Percentiles rank a stretch among this genome's conserved stretches.
These are phyloP conservation scores for Drosophila peninsularis DNA, from an alignment of 2,888 invertebrate genomes.

Conservation along the genomic window DNA sequence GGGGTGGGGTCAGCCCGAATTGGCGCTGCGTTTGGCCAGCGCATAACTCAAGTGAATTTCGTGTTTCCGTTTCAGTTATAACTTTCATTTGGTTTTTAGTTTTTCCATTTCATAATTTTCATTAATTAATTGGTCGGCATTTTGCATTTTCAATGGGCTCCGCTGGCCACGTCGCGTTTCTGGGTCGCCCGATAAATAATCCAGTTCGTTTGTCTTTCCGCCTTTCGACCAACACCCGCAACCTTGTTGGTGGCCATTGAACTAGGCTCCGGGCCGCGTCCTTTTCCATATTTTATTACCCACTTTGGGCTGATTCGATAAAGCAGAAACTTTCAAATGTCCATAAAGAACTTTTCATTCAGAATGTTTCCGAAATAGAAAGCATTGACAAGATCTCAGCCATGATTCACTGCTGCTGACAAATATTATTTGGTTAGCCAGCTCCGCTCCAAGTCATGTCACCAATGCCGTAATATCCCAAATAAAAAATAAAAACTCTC, in stretches of 20 bases:
- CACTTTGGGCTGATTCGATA: conserved; percentile 19
- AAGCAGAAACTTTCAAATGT: conserved; percentile 4
- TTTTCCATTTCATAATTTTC: conserved; percentile 62
- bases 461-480: conserved; percentile 23
- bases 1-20: neutral
- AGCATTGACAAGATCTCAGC: conserved; percentile 7
- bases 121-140: conserved; percentile 68
- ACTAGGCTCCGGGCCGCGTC: conserved; percentile 4
- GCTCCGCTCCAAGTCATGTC: neutral
- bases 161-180: conserved; percentile 27
- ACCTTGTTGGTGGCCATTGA: conserved; percentile 16
- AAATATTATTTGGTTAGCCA: conserved; percentile 11
- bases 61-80: conserved; percentile 31
- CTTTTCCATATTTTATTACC: conserved; percentile 39
- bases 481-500: conserved; percentile 15
- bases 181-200: conserved; percentile 63
- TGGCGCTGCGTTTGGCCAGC: conserved; percentile 45
- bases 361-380: neutral
- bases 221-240: conserved; percentile 36
- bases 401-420: conserved; percentile 35
- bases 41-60: conserved; percentile 52
- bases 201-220: conserved; percentile 14
- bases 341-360: conserved; percentile 11
- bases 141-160: conserved; percentile 35
- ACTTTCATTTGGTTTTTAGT: conserved; percentile 7